These are phyloP conservation scores for Druceiella hillmani DNA, from an alignment of 2,888 invertebrate species.

Conservation along the genomic window DNA sequence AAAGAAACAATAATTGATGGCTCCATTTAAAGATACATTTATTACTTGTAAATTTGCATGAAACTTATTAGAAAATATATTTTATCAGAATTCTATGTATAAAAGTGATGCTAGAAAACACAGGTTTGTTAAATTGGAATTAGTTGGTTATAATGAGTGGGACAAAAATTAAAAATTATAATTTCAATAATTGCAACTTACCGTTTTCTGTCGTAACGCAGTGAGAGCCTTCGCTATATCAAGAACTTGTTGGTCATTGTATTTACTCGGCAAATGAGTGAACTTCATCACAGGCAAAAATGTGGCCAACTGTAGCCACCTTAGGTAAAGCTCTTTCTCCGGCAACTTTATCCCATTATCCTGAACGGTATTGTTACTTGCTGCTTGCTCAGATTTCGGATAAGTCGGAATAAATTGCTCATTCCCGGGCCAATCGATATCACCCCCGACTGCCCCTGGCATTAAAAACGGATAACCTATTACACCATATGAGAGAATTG, in stretches of 20 bases:
- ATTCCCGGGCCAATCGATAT: constrained; percentile 60
- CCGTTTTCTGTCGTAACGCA: constrained; percentile 65
- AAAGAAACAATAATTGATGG: too few relatives aligned
- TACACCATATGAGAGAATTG: constrained; percentile 81
- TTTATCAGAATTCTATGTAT: too few relatives aligned
- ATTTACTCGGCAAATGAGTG: constrained; percentile 84
- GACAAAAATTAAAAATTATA: too few relatives aligned
- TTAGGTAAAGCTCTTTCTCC: constrained; percentile 76
- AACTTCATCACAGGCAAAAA: constrained; percentile 91
- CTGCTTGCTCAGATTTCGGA: constrained; percentile 38
- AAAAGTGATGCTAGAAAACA: too few relatives aligned
- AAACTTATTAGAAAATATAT: too few relatives aligned
- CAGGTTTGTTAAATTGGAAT: too few relatives aligned
- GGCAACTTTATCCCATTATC: constrained; percentile 54
- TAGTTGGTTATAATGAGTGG: too few relatives aligned
- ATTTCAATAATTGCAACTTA: too few relatives aligned
- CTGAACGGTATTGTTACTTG: constrained; percentile 33
- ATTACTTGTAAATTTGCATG: too few relatives aligned
- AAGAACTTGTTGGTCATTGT: constrained; percentile 70
- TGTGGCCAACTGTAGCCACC: constrained; percentile 88
- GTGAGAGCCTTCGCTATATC: constrained; percentile 74
- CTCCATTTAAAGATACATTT: too few relatives aligned
- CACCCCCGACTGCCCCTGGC: constrained; percentile 92
- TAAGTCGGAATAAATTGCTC: constrained; percentile 51
- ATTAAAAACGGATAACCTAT: constrained; percentile 91